Conservation (phyloP, 1,140 invertebrate genomes). For the Coptotermes formosanus region DNA sequence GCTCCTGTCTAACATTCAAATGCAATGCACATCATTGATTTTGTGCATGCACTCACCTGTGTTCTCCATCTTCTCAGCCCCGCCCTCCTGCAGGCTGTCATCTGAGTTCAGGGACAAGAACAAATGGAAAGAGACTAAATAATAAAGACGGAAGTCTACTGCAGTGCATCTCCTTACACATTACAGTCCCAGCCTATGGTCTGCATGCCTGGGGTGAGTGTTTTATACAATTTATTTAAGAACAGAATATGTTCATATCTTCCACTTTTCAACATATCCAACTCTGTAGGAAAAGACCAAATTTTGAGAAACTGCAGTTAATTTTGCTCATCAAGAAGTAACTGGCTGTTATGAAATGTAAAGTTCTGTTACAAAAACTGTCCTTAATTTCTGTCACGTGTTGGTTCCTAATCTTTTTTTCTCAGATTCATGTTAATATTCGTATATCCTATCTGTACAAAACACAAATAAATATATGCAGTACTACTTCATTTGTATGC, state of each 20-base stretch:
- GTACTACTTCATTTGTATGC: no score
- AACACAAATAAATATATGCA: no score
- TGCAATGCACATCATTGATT: neutral
- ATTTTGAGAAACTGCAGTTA: no score
- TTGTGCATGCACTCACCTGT: constrained; percentile 28
- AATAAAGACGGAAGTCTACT: constrained; percentile 52
- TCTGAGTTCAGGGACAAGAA: constrained; percentile 78
- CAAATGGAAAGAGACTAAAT: constrained; percentile 77
- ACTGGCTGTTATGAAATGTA: no score
- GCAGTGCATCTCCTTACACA: neutral
- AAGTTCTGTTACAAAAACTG: no score
- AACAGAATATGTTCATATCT: neutral
- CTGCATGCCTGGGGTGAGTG: neutral
- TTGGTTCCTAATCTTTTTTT: no score
- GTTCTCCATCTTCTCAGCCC: constrained; percentile 38
- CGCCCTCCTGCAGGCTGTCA: constrained; percentile 46
- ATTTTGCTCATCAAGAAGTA: no score
- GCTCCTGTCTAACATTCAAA: neutral
- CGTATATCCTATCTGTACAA: no score
- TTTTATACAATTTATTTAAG: neutral
- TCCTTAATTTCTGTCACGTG: no score
- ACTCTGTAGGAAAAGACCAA: no score
- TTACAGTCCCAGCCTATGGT: neutral
- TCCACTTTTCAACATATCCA: no score
- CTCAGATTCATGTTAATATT: no score